Conservation (phyloP, 2,113 vertebrate species). For the Triplophysa dalaica region DNA sequence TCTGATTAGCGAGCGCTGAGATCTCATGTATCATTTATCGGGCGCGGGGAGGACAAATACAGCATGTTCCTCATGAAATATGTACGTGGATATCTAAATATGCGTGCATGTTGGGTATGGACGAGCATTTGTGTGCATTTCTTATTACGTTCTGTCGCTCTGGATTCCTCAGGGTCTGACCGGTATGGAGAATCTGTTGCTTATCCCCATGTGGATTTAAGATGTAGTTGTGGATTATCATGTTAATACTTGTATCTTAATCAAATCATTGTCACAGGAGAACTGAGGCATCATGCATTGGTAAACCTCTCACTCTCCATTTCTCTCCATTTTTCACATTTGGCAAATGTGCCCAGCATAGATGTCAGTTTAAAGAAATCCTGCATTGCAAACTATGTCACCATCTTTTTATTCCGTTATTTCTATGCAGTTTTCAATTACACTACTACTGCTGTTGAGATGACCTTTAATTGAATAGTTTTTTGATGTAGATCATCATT, state of each 20-base stretch:
- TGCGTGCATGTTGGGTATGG: neutral
- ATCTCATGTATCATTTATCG: constrained; percentile 36
- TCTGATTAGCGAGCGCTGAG: constrained; percentile 29
- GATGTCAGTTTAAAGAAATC: no score
- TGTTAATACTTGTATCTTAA: neutral
- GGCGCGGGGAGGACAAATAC: constrained; percentile 23
- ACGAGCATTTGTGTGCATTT: constrained; percentile 17
- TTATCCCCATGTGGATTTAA: neutral
- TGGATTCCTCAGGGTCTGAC: neutral
- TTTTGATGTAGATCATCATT: no score
- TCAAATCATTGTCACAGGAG: neutral
- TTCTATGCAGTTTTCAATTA: no score
- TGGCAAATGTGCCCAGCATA: neutral
- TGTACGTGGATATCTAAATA: constrained; percentile 24
- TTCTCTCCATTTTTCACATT: neutral
- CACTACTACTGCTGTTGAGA: no score
- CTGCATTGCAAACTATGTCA: no score
- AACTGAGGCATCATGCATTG: neutral
- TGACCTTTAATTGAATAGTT: no score
- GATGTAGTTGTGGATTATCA: neutral
- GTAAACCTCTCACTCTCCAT: neutral
- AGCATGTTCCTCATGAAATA: constrained; percentile 39
- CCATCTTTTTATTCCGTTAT: no score
- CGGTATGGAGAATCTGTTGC: neutral
- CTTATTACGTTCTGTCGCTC: neutral